A percentile compares a stretch with the other conserved stretches of the same genome.
Evolutionary conservation across 2,113 vertebrate species (phyloP).

Genomic region (Ardeotis arabs): DNA sequence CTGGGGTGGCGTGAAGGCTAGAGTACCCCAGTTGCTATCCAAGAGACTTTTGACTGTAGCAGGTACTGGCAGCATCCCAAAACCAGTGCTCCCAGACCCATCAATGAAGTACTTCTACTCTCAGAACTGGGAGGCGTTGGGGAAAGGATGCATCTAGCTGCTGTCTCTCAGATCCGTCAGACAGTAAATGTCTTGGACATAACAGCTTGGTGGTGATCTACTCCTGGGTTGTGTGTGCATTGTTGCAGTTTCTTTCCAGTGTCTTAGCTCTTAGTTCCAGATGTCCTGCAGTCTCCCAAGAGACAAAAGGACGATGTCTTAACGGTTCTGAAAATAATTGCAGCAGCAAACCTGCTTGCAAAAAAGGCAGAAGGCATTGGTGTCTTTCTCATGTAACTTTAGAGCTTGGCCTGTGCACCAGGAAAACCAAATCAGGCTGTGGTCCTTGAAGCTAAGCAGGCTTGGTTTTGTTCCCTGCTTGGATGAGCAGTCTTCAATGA

Average conservation of each 20-base stretch:
- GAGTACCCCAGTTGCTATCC: neutral
- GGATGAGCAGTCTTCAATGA: neutral
- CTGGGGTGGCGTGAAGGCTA: accelerated
- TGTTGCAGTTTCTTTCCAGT: neutral
- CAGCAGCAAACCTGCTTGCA: neutral
- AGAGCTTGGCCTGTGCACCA: neutral
- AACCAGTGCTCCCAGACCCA: neutral
- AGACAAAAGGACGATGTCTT: neutral
- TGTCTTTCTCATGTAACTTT: neutral
- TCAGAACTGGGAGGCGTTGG: neutral
- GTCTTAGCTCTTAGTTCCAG: neutral
- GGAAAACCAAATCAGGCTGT: neutral
- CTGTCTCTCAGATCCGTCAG: neutral
- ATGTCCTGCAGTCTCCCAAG: neutral
- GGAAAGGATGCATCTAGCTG: neutral
- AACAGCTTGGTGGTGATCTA: neutral
- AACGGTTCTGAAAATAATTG: neutral
- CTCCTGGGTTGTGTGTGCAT: no score
- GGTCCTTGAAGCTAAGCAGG: neutral
- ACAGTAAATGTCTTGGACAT: accelerated
- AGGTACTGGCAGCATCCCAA: neutral
- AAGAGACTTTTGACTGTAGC: neutral
- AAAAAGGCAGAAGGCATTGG: neutral
- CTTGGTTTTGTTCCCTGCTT: neutral
- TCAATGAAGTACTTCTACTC: neutral